A percentile compares a stretch with the other conserved stretches of the same genome.
Conservation (phyloP, 1,140 invertebrate genomes). For the Tetranychus cinnabarinus region DNA sequence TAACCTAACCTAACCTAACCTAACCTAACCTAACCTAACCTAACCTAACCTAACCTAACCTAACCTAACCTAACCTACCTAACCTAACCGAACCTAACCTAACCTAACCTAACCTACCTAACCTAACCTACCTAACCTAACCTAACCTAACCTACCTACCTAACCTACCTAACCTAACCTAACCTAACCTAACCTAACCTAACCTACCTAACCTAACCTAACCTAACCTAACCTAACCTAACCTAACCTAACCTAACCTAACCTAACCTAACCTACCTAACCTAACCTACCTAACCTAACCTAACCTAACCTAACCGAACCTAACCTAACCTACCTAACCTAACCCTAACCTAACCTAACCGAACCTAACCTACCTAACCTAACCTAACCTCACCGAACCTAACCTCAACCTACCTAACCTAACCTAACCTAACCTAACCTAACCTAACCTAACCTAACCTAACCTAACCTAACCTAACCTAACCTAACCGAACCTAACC, state of each 20-base stretch:
- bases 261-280: too few relatives aligned
- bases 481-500: conserved; percentile 17
- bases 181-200: conserved; percentile 11
- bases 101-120: conserved; percentile 5
- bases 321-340: too few relatives aligned
- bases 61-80: conserved; percentile 12
- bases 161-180: neutral
- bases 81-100: conserved; percentile 10
- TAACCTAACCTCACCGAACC: too few relatives aligned
- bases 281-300: conserved; percentile 5
- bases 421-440: too few relatives aligned
- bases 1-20: conserved; percentile 15
- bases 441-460: too few relatives aligned
- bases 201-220: conserved; percentile 13
- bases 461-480: too few relatives aligned
- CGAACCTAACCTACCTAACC: conserved; percentile 19
- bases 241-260: conserved; percentile 9
- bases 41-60: conserved; percentile 15
- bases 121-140: conserved; percentile 10
- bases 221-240: conserved; percentile 14
- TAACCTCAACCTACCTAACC: conserved; percentile 15
- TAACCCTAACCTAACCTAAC: too few relatives aligned
- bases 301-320: too few relatives aligned
- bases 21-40: conserved; percentile 16
- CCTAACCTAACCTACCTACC: conserved; percentile 12